These are phyloP conservation scores for Semotilus atromaculatus DNA, from an alignment of 2,797 vertebrate species.

Conservation along the genomic window DNA sequence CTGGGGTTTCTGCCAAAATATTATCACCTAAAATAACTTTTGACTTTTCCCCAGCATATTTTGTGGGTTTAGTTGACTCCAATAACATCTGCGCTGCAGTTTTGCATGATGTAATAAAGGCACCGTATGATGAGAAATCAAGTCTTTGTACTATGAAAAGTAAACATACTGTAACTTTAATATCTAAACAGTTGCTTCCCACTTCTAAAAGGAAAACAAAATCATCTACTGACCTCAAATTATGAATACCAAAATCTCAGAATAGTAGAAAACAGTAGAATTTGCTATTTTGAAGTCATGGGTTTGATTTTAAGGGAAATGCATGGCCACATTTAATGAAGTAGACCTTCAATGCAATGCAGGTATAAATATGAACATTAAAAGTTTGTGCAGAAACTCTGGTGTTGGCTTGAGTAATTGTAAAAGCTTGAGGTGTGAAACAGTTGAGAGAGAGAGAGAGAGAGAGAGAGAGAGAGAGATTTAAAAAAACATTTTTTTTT, in stretches of 20 bases:
- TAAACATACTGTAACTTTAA: background rate
- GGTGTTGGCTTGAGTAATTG: no score
- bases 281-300: background rate
- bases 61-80: background rate
- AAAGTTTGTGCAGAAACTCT: no score
- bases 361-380: no score
- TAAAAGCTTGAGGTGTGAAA: no score
- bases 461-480: no score
- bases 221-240: background rate
- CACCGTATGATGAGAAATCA: background rate
- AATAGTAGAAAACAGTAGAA: background rate
- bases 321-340: background rate
- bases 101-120: conserved; percentile 14
- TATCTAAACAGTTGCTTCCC: background rate
- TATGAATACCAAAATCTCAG: background rate
- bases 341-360: background rate
- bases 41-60: conserved; percentile 3
- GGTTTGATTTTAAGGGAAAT: background rate
- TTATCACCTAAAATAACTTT: conserved; percentile 56
- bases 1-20: background rate
- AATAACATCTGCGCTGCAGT: background rate
- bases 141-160: background rate
- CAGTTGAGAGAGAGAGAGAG: no score
- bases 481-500: no score
- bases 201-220: background rate